Evolutionary conservation across 53 echinoderm and acorn worm species (phyloP), one percentile per base, ranked within the genome.

Genomic region (Paracentrotus lividus): DNA sequence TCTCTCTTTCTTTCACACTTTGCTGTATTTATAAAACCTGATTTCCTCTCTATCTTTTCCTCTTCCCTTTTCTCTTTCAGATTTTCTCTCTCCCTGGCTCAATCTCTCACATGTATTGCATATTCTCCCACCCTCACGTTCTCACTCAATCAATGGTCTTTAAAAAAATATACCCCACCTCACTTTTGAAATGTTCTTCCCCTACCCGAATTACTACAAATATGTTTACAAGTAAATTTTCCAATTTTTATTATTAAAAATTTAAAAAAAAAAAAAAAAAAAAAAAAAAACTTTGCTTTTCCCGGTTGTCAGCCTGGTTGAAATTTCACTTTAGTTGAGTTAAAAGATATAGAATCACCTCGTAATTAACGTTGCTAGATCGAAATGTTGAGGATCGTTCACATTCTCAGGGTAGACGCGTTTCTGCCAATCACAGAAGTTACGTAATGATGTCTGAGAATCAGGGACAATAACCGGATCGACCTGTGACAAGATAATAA

Each of bases 401-500:
- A 87, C 57, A 44, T 36, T 44, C 33, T 87, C 87, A 20, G 87
- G 87, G 21, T 87, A 57, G 14, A 87, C 87, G 1, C 52, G 32
- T 54, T 33, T 87, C 56, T 87, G 87, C 87, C 87, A 87, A 3
- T 87, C 38, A 32, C 87, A 87, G 87, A 87, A 87, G 87, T 87
- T 57, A 52, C 87, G 57, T 33, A 87, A 16, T 55, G 87, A 87
- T 36, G 87, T 56, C 32, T 36, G 58, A 24, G 87, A 34, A 20
- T 87, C 87, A 4, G 87, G 87, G 5, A 52, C 87, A 4, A 87
- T 87, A 4, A 87, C 36, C 32, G 87, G 87, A 87, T 87, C 87
- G 21, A 55, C 56, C 87, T 87, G 57, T 38, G 20, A 36, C 2
- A 12, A 5, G 16, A 4, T 5, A 18, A 69, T 51, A 8, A 51